Conservation (phyloP, 2,888 invertebrate genomes). For the Neoaliturus tenellus region DNA sequence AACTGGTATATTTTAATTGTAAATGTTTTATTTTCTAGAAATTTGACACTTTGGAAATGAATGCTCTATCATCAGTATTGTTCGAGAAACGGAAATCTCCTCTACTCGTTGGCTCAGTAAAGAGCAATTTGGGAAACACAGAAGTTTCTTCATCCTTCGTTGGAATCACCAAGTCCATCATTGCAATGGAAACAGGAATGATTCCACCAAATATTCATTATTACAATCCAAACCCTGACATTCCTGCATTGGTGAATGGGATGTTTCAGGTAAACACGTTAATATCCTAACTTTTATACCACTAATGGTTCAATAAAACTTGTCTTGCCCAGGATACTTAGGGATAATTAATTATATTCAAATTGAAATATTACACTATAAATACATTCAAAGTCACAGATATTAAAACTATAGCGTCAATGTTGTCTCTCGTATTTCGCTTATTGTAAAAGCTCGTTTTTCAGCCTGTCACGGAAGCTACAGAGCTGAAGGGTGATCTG, state of each 20-base stretch:
- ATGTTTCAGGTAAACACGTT: slow-evolving; percentile 61
- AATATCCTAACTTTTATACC: no score
- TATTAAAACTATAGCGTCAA: no score
- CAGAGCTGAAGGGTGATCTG: slow-evolving; percentile 72
- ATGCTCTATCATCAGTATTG: slow-evolving; percentile 61
- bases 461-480: slow-evolving; percentile 66
- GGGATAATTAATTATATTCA: no score
- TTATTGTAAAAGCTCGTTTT: no score
- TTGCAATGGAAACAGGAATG: slow-evolving; percentile 64
- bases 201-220: slow-evolving; percentile 68
- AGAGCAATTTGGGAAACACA: slow-evolving; percentile 78
- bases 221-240: slow-evolving; percentile 61
- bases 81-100: slow-evolving; percentile 74
- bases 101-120: slow-evolving; percentile 76
- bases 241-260: slow-evolving; percentile 63
- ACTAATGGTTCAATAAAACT: no score
- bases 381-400: no score
- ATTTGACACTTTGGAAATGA: slow-evolving; percentile 64
- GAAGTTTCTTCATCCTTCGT: slow-evolving; percentile 74
- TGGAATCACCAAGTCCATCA: slow-evolving; percentile 72
- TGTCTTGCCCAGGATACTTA: no score
- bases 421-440: no score
- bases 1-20: no score
- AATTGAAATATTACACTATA: no score
- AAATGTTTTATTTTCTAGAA: slow-evolving; percentile 52